phyloP scores from a whole-genome alignment of 2,888 invertebrate species.

The Meganola albula region DNA sequence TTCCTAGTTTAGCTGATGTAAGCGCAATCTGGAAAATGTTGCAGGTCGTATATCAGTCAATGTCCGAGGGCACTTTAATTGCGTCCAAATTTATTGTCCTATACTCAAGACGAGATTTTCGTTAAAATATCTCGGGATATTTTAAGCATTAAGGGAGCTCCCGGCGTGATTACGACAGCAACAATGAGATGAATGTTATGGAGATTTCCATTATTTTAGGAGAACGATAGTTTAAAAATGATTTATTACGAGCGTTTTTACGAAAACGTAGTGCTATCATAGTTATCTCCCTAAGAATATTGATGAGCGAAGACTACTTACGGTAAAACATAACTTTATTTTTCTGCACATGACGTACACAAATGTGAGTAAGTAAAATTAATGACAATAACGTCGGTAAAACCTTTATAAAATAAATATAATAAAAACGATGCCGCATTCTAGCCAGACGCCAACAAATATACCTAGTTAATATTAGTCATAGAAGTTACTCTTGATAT shows the following conservation, averaged over 20 bases:
- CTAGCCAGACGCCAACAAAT: too few species aligned
- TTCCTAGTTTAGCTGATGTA: slow-evolving; percentile 42
- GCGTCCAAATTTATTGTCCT: slow-evolving; percentile 57
- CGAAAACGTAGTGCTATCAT: too few species aligned
- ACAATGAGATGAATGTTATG: slow-evolving; percentile 18
- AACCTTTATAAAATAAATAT: too few species aligned
- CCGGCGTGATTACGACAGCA: slow-evolving; percentile 22
- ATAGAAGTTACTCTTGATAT: too few species aligned
- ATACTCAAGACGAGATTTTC: slow-evolving; percentile 16
- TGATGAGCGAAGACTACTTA: too few species aligned
- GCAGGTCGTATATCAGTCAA: slow-evolving; percentile 71
- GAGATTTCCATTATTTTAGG: neutral
- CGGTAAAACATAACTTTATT: too few species aligned
- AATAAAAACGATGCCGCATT: too few species aligned
- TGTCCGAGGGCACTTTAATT: slow-evolving; percentile 66
- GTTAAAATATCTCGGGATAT: slow-evolving; percentile 27
- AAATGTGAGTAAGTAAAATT: too few species aligned
- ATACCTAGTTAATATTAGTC: too few species aligned
- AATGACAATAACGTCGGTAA: too few species aligned
- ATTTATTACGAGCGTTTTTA: slow-evolving; percentile 7
- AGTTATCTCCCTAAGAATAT: too few species aligned
- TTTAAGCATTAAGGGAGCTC: slow-evolving; percentile 22
- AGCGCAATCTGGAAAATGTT: slow-evolving; percentile 44
- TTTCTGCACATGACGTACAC: too few species aligned
- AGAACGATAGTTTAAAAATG: slow-evolving; percentile 4